phyloP scores from a whole-genome alignment of 2,797 vertebrate species.

The Sus cebifrons region DNA sequence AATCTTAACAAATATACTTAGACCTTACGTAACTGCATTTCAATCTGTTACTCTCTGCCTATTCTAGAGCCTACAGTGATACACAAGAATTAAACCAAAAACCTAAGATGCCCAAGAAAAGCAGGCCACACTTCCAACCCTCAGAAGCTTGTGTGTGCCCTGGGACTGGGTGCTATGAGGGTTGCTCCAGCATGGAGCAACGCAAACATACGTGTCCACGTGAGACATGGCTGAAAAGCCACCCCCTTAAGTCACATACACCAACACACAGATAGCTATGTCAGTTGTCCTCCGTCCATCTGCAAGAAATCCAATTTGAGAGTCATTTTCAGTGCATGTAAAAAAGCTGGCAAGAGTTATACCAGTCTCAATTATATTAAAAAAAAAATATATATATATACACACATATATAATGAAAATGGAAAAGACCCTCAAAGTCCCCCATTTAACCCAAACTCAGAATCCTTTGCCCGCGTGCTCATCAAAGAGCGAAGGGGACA shows the following conservation, averaged over 20 bases:
- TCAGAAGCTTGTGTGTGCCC: background rate
- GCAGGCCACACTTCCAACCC: background rate
- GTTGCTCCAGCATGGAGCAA: too few relatives aligned
- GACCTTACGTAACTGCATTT: background rate
- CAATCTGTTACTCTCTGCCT: background rate
- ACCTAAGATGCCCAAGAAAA: background rate
- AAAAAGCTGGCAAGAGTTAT: background rate
- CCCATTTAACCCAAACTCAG: background rate
- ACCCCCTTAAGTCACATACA: background rate
- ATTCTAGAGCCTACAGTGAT: background rate
- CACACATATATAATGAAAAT: too few relatives aligned
- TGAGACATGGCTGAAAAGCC: background rate
- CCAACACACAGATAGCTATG: background rate
- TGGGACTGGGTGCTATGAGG: background rate
- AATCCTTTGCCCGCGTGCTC: background rate
- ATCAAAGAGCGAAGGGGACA: background rate
- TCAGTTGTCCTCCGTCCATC: background rate
- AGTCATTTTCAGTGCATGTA: background rate
- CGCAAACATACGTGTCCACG: background rate
- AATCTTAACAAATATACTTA: background rate
- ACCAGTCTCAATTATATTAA: background rate
- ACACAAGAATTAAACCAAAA: constrained; percentile 11
- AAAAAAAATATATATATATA: background rate
- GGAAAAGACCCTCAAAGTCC: too few relatives aligned
- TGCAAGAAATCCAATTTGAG: background rate